Conservation (phyloP, 2,797 vertebrate species). For the Aselliscus stoliczkanus region DNA sequence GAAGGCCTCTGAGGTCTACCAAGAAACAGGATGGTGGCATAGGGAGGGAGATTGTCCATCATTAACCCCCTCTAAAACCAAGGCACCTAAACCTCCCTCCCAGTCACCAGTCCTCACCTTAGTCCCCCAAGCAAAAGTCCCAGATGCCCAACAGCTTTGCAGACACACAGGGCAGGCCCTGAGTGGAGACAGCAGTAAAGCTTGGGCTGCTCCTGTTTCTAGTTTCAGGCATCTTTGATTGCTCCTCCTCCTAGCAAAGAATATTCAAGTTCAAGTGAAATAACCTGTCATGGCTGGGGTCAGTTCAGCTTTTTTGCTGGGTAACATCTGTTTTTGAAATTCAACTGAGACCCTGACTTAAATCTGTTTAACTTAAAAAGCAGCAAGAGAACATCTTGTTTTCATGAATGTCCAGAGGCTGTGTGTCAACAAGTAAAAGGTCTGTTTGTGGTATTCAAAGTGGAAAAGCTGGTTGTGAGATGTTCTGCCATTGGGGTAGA, state of each 20-base stretch:
- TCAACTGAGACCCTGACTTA: conserved; percentile 71
- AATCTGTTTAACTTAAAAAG: conserved; percentile 70
- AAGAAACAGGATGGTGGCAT: not conserved
- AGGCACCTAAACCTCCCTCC: not conserved
- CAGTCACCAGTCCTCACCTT: not conserved
- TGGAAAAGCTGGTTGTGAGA: conserved; percentile 63
- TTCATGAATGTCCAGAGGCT: conserved; percentile 69
- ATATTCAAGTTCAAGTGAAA: conserved; percentile 43
- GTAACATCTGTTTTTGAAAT: conserved; percentile 78
- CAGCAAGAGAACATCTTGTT: conserved; percentile 78
- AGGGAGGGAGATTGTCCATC: not conserved
- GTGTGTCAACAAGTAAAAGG: conserved; percentile 75
- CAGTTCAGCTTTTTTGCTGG: conserved; percentile 37
- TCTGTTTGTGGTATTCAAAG: conserved; percentile 58
- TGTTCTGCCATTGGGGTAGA: conserved; percentile 51
- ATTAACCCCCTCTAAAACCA: not conserved
- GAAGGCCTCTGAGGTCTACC: not conserved
- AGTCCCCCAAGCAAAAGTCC: not conserved
- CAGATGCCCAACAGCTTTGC: not conserved
- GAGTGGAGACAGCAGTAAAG: not conserved
- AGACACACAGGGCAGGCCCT: not conserved
- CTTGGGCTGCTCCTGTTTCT: not conserved
- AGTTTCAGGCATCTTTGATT: not conserved
- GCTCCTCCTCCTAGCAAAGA: not conserved
- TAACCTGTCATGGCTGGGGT: conserved; percentile 34